phyloP scores from a whole-genome alignment of 1,140 invertebrate genomes.

The Gonatopus flavifemur region DNA sequence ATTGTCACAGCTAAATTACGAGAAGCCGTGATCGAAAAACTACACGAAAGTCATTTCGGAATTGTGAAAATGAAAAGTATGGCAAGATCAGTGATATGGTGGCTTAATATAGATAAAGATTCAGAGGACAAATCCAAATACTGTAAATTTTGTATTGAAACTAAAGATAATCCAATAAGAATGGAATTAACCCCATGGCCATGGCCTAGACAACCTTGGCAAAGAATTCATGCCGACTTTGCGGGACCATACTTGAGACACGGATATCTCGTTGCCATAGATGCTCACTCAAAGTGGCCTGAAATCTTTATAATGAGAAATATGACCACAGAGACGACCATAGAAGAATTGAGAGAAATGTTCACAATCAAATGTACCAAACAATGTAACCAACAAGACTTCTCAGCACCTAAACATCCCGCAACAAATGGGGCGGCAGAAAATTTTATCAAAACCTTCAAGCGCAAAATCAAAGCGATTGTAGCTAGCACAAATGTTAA shows the following conservation, averaged over 20 bases:
- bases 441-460: constrained; percentile 22
- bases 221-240: constrained; percentile 36
- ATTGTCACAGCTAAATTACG: constrained; percentile 17
- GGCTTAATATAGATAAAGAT: constrained; percentile 9
- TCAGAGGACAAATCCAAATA: constrained; percentile 1
- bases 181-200: constrained; percentile 34
- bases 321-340: constrained; percentile 1
- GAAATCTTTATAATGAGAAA: constrained; percentile 16
- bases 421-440: constrained; percentile 25
- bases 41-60: too few species aligned
- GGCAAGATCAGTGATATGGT: constrained; percentile 23
- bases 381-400: constrained; percentile 12
- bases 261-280: constrained; percentile 7
- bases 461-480: constrained; percentile 9
- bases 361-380: too few species aligned
- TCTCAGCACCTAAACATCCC: constrained; percentile 17
- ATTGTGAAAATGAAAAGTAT: constrained; percentile 26
- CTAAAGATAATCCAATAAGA: constrained; percentile 15
- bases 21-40: constrained; percentile 15
- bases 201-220: constrained; percentile 34
- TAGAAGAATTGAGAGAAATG: constrained; percentile 8
- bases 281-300: constrained; percentile 27
- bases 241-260: not conserved
- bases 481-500: constrained; percentile 8
- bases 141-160: constrained; percentile 4